Evolutionary conservation across 2,888 invertebrate genomes (phyloP), one percentile per base, ranked within the genome.

Genomic region (Drosophila fungiperda): DNA sequence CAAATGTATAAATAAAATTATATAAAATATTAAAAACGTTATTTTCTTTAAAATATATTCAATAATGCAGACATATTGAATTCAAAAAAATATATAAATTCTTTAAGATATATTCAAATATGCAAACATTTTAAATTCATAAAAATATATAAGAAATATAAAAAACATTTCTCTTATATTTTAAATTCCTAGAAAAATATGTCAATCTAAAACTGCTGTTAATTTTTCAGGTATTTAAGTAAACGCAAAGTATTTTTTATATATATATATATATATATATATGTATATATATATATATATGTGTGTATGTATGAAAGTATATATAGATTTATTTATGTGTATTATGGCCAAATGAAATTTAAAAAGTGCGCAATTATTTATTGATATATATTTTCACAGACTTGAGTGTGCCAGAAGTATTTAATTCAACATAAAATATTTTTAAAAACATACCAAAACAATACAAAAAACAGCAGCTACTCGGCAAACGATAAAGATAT

Each of bases 301-400:
- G 0, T 7, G 17, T 8, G 8, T 38, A 20, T 7, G 20, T 45
- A 3, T 7, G 12, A 1, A 6, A 3, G 3, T 20, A 45, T 20
- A 45, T 12, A 45, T 20, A 45, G 20, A 45, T 7, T 20, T 45
- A 23, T 45, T 45, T 45, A 45, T 45, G 12, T 12, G 1, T 45
- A 45, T 45, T 45, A 45, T 45, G 15, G 23, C 4, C 23, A 45
- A 29, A 45, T 15, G 23, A 23, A 23, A 45, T 45, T 23, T 15
- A 8, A 45, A 45, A 45, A 45, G 15, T 8, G 15, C 23, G 8
- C 45, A 23, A 15, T 15, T 45, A 12, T 23, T 45, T 45, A 23
- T 45, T 45, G 15, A 45, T 45, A 15, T 45, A 45, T 45, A 8
- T 45, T 45, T 45, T 45, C 23, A 45, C 15, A 45, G 45, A 45